Evolutionary conservation across 2,113 vertebrate genomes (phyloP), one percentile per base, ranked within the genome.

Genomic region (Cygnus atratus): DNA sequence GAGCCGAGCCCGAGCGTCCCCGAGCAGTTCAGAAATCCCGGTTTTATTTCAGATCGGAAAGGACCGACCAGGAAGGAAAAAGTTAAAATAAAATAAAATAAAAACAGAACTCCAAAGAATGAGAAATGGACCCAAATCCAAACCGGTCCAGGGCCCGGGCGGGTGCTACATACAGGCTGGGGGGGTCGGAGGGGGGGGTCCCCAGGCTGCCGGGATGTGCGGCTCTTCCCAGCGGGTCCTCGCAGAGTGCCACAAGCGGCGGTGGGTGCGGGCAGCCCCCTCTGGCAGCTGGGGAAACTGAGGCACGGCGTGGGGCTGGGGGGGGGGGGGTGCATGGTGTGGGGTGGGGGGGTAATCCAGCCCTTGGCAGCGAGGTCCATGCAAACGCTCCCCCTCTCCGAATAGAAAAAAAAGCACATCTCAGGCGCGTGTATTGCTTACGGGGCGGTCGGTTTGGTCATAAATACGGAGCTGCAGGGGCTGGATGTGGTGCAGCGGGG

Each of bases 291-390:
- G 90, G 88, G 93, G 90, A 93, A 78, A 66, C 68, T 8, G 84
- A 85, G 86, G 80, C 73, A 75, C 73, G 6, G 77, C 68, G 3
- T 20, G 5, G 61, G 41, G 29, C 35, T 20, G 46, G 46, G 6
- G 21, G 39, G 44, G n/a, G 44, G 6, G 21, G 39, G 18, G 61
- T 28, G 54, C 6, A 11, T 20, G 20, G 46, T 2, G 20, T n/a
- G 46, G 46, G 3, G 6, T 13, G 46, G 46, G 2, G 41, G 41
- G 54, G 31, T n/a, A n/a, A 88, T 95, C 97, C 96, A 96, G 96
- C 96, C 96, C 95, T 97, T 97, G 94, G 91, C 85, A 94, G 85
- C 84, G 71, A 91, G 89, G 92, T 96, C 92, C 97, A 97, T 97
- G 97, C 97, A 96, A 95, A 87, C 35, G n/a, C 83, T 88, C 92